Evolutionary conservation across 2,797 vertebrate species (phyloP).

Genomic region (Tarsius wallacei): DNA sequence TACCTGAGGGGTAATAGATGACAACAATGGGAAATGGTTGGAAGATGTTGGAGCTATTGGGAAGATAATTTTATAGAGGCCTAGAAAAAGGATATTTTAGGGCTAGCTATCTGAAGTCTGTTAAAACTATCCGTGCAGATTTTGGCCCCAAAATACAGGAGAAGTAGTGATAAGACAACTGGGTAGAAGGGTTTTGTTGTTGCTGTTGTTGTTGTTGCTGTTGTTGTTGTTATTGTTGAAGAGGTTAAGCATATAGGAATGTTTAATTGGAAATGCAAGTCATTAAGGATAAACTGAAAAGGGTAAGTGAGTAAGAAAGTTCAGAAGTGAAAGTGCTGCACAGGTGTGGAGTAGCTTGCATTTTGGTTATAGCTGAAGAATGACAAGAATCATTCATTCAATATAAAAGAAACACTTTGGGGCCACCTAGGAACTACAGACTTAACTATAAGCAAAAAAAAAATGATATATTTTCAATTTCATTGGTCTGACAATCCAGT

Average conservation of each 20-base stretch:
- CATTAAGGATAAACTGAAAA: background rate
- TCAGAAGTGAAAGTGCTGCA: background rate
- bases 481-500: background rate
- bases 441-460: constrained; percentile 17
- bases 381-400: background rate
- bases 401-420: background rate
- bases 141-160: background rate
- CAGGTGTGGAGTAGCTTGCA: background rate
- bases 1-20: background rate
- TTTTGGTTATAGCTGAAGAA: background rate
- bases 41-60: background rate
- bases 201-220: too few species aligned
- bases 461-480: background rate
- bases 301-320: background rate
- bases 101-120: background rate
- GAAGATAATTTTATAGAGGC: background rate
- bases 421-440: background rate
- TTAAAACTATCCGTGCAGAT: background rate
- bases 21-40: background rate
- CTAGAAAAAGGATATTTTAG: background rate
- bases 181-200: background rate
- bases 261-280: background rate
- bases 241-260: background rate
- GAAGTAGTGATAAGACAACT: background rate
- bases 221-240: background rate